phyloP scores from a whole-genome alignment of 2,888 invertebrate species.

The Acanthacorydalis orientalis region DNA sequence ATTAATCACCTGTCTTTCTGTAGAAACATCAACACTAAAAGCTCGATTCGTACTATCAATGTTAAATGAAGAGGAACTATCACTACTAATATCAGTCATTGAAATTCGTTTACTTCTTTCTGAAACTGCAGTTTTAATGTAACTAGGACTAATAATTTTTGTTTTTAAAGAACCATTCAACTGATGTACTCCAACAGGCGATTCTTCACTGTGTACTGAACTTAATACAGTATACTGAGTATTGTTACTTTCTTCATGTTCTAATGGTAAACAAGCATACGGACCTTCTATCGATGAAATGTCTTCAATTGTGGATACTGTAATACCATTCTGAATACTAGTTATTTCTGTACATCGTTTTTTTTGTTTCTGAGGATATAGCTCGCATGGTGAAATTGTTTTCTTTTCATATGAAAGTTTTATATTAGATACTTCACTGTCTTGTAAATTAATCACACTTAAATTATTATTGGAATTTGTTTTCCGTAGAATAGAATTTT shows the following conservation, averaged over 20 bases:
- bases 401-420: too few relatives aligned
- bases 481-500: constrained; percentile 11
- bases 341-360: too few relatives aligned
- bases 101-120: constrained; percentile 21
- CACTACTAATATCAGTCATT: constrained; percentile 9
- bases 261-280: too few relatives aligned
- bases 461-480: constrained; percentile 17
- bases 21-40: constrained; percentile 12
- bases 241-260: neutral
- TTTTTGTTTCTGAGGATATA: neutral
- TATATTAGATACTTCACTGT: too few relatives aligned
- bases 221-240: neutral
- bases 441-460: too few relatives aligned
- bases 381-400: neutral
- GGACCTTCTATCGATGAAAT: too few relatives aligned
- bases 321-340: too few relatives aligned
- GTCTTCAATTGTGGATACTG: too few relatives aligned
- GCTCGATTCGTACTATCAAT: constrained; percentile 12
- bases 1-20: constrained; percentile 8
- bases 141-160: constrained; percentile 21
- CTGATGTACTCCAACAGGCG: constrained; percentile 1
- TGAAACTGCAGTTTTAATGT: constrained; percentile 27
- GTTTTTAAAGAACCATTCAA: constrained; percentile 14
- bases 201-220: neutral
- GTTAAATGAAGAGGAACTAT: neutral